phyloP scores from a whole-genome alignment of 2,888 invertebrate species.

The Macrosoma leucophasiata region DNA sequence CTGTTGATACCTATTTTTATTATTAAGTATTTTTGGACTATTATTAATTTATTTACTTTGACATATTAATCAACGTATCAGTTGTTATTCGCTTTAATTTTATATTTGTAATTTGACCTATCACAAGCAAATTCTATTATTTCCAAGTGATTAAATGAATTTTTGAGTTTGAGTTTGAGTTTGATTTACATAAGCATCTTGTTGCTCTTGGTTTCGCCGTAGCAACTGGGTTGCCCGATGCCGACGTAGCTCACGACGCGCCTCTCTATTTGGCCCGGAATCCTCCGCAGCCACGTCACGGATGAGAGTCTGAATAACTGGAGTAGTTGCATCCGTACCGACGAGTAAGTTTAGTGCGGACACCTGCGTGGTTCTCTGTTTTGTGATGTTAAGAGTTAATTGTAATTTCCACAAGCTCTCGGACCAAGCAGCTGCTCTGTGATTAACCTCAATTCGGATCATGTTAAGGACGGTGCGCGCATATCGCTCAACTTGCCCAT shows the following conservation, averaged over 20 bases:
- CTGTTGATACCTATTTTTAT: no score
- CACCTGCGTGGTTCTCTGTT: slow-evolving; percentile 1
- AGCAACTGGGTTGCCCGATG: background rate
- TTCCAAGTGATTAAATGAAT: no score
- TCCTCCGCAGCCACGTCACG: background rate
- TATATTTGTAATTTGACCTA: no score
- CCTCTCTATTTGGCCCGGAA: background rate
- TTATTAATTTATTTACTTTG: no score
- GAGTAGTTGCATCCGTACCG: background rate
- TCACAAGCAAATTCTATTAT: no score
- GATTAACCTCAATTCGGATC: slow-evolving; percentile 11
- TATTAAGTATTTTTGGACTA: no score
- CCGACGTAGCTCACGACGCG: background rate
- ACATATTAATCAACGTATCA: no score
- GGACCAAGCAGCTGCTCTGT: slow-evolving; percentile 7
- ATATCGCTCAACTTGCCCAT: slow-evolving; percentile 18
- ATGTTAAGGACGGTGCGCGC: slow-evolving; percentile 16
- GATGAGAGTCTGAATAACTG: background rate
- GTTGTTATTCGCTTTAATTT: no score
- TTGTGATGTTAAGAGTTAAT: slow-evolving; percentile 6
- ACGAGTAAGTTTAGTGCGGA: background rate
- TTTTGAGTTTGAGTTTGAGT: no score
- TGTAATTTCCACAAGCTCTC: slow-evolving; percentile 6
- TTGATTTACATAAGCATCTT: background rate
- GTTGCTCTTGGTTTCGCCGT: background rate